Base-by-base conservation (phyloP, 37 sponge, comb jelly and placozoan species). In the Bolinopsis microptera region DNA sequence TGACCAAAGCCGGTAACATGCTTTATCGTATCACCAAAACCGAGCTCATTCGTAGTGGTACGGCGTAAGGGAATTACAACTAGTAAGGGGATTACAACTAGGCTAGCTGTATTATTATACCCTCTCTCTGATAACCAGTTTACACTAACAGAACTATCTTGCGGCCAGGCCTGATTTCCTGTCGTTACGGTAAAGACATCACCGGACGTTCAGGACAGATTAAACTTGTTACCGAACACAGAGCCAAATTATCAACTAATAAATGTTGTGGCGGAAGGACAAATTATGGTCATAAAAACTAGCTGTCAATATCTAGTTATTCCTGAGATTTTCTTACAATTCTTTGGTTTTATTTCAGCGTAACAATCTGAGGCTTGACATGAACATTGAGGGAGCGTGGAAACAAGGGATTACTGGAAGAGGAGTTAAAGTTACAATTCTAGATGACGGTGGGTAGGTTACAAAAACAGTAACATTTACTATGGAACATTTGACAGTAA, bases 321-420 rank as follows among this genome's bases (percentile, higher is more conserved):
- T n/a, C n/a, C n/a, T n/a, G n/a, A n/a, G n/a, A n/a, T n/a, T n/a
- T n/a, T n/a, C n/a, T n/a, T n/a, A n/a, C n/a, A n/a, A n/a, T n/a
- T n/a, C n/a, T n/a, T n/a, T n/a, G n/a, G n/a, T n/a, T n/a, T n/a
- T n/a, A n/a, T n/a, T 41, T 27, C 90, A 86, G 90, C 25, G 61
- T 21, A 86, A 86, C 30, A 23, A 86, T 3, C 2, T 28, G 0
- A 0, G 93, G 25, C 83, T 94, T 32, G 94, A 97, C 92, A 96
- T 96, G 96, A 96, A 97, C 76, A 95, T 96, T 26, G 92, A 94
- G 92, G 69, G 82, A 41, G 97, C 93, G 0, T 99, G 99, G 99
- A 93, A 95, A 38, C 95, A 95, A 83, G 97, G 97, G 9, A 67
- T 95, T 31, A 97, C 94, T 22, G 99, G 99, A 16, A 95, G 94